Percentiles rank a stretch among this genome's conserved stretches.
phyloP scores from a whole-genome alignment of 2,113 vertebrate species.

The Hemiscyllium ocellatum region DNA sequence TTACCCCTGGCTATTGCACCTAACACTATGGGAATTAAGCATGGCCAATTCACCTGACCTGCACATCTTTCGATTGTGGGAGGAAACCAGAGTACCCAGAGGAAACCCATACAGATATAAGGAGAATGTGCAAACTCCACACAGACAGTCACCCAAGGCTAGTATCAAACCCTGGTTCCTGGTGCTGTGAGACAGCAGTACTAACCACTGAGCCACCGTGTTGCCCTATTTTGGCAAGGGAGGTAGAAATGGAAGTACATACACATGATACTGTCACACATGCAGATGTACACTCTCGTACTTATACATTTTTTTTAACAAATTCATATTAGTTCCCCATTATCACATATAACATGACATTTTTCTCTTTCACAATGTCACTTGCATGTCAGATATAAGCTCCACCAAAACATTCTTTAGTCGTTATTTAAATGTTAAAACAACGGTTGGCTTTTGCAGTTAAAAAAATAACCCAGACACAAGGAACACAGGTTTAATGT shows the following conservation, averaged over 20 bases:
- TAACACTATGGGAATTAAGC: no score
- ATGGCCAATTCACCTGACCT: no score
- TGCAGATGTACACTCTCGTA: not conserved
- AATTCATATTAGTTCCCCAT: not conserved
- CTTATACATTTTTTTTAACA: not conserved
- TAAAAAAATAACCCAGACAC: not conserved
- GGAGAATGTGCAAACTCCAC: no score
- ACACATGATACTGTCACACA: not conserved
- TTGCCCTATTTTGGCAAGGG: not conserved
- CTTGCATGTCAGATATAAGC: not conserved
- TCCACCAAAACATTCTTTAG: not conserved
- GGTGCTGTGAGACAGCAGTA: no score
- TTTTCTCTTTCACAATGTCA: not conserved
- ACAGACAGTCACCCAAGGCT: no score
- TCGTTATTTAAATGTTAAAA: not conserved
- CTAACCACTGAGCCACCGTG: no score
- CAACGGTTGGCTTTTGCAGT: not conserved
- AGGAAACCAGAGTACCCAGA: no score
- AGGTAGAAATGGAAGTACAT: not conserved
- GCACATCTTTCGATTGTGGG: no score
- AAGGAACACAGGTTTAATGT: not conserved
- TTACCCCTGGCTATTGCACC: no score
- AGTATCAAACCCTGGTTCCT: no score
- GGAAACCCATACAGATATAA: no score
- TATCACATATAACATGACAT: not conserved